Evolutionary conservation across 1,140 invertebrate species (phyloP).

Genomic region (Gonioctena quinquepunctata): DNA sequence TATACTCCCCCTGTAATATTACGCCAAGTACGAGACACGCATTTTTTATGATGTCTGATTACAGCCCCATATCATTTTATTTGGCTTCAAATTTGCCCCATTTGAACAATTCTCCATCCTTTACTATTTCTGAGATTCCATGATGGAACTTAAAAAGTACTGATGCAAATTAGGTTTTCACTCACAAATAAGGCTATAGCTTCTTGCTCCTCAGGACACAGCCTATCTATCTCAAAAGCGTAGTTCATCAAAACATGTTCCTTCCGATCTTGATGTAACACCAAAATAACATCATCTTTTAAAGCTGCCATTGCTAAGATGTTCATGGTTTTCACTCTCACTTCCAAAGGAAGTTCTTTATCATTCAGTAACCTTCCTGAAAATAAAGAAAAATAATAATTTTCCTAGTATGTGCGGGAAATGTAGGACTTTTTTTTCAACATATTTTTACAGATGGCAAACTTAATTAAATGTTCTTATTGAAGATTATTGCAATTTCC

Average conservation of each 20-base stretch:
- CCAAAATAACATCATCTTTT: slow-evolving; percentile 87
- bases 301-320: slow-evolving; percentile 75
- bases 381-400: too few relatives aligned
- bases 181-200: slow-evolving; percentile 81
- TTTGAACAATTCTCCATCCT: too few relatives aligned
- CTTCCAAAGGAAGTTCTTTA: slow-evolving; percentile 61
- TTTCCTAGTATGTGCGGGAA: too few relatives aligned
- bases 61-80: too few relatives aligned
- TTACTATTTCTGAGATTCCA: too few relatives aligned
- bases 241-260: slow-evolving; percentile 91
- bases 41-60: too few relatives aligned
- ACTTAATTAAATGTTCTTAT: too few relatives aligned
- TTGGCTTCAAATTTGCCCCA: too few relatives aligned
- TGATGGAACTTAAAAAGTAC: not conserved
- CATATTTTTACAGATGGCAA: not conserved
- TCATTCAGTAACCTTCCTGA: slow-evolving; percentile 71
- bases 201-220: slow-evolving; percentile 76
- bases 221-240: slow-evolving; percentile 79
- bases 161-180: slow-evolving; percentile 35
- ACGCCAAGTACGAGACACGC: too few relatives aligned
- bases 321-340: slow-evolving; percentile 68
- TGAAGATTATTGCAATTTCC: too few relatives aligned
- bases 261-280: slow-evolving; percentile 86
- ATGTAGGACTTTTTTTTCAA: not conserved
- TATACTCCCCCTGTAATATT: too few relatives aligned